A percentile compares a stretch with the other conserved stretches of the same genome.
phyloP scores from a whole-genome alignment of 2,888 invertebrate genomes.

The Zygaena filipendulae region DNA sequence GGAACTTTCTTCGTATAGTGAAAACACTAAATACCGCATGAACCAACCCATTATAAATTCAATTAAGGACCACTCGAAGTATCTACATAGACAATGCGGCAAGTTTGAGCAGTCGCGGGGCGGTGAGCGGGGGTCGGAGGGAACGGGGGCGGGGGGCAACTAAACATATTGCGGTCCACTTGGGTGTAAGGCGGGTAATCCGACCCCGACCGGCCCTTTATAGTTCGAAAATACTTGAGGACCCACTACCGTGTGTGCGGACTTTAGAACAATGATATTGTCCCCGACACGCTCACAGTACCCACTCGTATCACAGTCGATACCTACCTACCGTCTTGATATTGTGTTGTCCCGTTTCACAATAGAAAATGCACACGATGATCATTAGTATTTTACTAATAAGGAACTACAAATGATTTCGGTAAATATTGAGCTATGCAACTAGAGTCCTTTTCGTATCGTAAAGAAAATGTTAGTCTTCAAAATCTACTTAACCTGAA shows the following conservation, averaged over 20 bases:
- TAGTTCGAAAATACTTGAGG: too few species aligned
- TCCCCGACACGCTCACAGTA: constrained; percentile 14
- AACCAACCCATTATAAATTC: constrained; percentile 65
- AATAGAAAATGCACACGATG: too few species aligned
- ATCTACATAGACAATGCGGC: constrained; percentile 52
- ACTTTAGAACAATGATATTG: constrained; percentile 14
- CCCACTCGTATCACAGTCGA: constrained; percentile 18
- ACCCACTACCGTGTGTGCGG: constrained; percentile 21
- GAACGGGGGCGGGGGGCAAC: constrained; percentile 19
- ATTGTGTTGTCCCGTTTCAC: too few species aligned
- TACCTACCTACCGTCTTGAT: constrained; percentile 20
- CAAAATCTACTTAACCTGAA: too few species aligned
- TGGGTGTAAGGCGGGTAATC: constrained; percentile 39
- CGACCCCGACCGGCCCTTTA: constrained; percentile 39
- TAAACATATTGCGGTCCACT: constrained; percentile 52
- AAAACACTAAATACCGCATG: constrained; percentile 52
- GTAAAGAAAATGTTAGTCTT: too few species aligned
- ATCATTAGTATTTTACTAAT: too few species aligned
- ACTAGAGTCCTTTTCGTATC: too few species aligned
- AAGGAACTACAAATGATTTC: too few species aligned
- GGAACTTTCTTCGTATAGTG: too few species aligned
- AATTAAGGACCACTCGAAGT: constrained; percentile 57
- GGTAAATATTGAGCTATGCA: too few species aligned
- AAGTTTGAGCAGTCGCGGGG: constrained; percentile 20
- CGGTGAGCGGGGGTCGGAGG: constrained; percentile 12